phyloP scores from a whole-genome alignment of 2,797 vertebrate species.

The Aplochiton taeniatus region DNA sequence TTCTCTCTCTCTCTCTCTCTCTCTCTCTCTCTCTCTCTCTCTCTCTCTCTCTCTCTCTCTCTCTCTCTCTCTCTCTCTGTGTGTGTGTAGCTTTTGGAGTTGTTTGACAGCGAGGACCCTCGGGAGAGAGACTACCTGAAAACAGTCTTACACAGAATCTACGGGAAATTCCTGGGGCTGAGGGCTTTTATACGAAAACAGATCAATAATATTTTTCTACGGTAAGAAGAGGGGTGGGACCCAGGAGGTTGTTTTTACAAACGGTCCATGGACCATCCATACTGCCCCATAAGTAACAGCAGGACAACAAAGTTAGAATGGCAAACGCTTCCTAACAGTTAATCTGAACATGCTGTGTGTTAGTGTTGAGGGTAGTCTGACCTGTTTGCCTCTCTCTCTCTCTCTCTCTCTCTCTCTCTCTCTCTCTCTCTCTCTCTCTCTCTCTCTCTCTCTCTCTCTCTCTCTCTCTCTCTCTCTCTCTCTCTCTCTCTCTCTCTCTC shows the following conservation, averaged over 20 bases:
- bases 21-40: neutral
- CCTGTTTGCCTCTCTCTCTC: neutral
- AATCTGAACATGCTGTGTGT: too few species aligned
- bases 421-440: conserved; percentile 26
- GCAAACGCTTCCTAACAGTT: too few species aligned
- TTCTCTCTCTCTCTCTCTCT: neutral
- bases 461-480: conserved; percentile 25
- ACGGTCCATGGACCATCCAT: too few species aligned
- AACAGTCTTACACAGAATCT: conserved; percentile 99
- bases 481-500: neutral
- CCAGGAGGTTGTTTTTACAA: too few species aligned
- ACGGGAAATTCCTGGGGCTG: conserved; percentile 99
- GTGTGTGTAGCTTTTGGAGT: conserved; percentile 87
- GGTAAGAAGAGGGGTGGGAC: conserved; percentile 77
- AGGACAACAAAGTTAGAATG: too few species aligned
- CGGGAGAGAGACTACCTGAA: conserved; percentile 99
- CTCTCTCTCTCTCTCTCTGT: neutral
- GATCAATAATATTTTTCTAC: conserved; percentile 99
- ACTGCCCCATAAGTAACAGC: too few species aligned
- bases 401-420: conserved; percentile 17
- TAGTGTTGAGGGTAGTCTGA: too few species aligned
- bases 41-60: neutral
- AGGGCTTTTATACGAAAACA: conserved; percentile 99
- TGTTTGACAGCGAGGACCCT: conserved; percentile 98
- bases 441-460: conserved; percentile 26